Percentiles rank a stretch among this genome's conserved stretches.
Conservation (phyloP, 2,113 vertebrate genomes). For the Apus apus region DNA sequence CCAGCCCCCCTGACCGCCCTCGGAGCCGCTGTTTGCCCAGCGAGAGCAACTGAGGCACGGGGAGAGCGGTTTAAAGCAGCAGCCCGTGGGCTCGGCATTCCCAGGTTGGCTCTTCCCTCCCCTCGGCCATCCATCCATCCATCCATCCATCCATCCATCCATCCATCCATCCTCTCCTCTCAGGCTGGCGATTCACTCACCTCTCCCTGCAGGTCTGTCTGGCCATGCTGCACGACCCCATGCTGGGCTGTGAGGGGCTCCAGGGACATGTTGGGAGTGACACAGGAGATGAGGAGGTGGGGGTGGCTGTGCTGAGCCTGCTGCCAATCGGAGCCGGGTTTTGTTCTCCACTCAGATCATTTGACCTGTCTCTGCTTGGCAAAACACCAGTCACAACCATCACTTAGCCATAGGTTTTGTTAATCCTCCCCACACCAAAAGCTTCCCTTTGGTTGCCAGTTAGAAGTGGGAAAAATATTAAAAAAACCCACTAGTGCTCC, state of each 20-base stretch:
- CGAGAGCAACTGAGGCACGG: background rate
- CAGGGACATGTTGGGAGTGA: background rate
- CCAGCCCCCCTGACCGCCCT: background rate
- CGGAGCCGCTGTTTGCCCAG: rapidly evolving
- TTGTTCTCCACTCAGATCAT: background rate
- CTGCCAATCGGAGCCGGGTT: background rate
- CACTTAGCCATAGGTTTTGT: background rate
- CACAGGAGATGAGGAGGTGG: background rate
- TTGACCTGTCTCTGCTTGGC: constrained; percentile 14
- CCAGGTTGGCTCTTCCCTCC: background rate
- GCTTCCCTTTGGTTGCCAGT: background rate
- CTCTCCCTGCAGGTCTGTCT: background rate
- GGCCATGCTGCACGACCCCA: background rate
- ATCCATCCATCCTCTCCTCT: background rate
- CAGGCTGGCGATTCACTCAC: background rate
- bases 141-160: too few species aligned
- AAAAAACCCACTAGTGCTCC: background rate
- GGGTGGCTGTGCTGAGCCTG: background rate
- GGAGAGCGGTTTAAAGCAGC: rapidly evolving
- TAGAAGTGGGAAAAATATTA: background rate
- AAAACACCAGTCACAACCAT: background rate
- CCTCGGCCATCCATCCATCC: too few species aligned
- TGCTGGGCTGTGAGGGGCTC: background rate
- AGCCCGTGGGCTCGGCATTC: rapidly evolving
- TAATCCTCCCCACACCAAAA: background rate